phyloP scores from a whole-genome alignment of 2,113 vertebrate species.

The Neolamprologus brichardi region DNA sequence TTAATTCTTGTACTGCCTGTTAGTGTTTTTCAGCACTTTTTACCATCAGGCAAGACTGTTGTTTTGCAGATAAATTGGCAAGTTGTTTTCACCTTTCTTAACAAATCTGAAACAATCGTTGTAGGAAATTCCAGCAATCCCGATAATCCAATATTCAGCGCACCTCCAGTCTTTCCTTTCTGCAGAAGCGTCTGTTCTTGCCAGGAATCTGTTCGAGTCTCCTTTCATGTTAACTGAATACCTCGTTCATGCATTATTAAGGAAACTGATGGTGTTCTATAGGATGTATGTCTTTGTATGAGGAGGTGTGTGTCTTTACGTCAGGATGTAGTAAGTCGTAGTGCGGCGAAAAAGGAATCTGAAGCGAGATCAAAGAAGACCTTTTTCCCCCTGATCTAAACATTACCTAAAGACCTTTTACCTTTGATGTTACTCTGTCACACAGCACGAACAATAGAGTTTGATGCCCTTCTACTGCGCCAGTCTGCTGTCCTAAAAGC shows the following conservation, averaged over 20 bases:
- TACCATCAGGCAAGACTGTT: neutral
- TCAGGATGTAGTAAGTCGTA: neutral
- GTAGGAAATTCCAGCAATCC: constrained; percentile 15
- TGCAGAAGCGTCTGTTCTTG: constrained; percentile 39
- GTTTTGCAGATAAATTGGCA: constrained; percentile 1
- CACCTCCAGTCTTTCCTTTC: constrained; percentile 18
- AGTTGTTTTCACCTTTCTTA: constrained; percentile 23
- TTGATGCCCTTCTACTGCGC: neutral
- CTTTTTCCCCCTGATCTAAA: neutral
- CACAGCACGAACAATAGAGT: neutral
- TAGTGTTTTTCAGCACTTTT: neutral
- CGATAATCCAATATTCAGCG: constrained; percentile 44
- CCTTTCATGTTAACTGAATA: constrained; percentile 62
- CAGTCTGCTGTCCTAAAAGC: neutral
- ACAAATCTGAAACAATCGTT: constrained; percentile 11
- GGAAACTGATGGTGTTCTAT: constrained; percentile 55
- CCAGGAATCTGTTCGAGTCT: constrained; percentile 55
- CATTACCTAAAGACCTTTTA: constrained; percentile 15
- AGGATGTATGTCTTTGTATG: constrained; percentile 30
- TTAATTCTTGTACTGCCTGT: neutral
- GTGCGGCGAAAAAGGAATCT: constrained; percentile 16
- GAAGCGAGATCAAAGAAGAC: constrained; percentile 26
- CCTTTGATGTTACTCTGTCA: neutral
- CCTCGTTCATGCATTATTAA: constrained; percentile 70
- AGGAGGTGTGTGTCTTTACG: constrained; percentile 1